Conservation (phyloP, 1,140 invertebrate genomes). For the Delia radicum region DNA sequence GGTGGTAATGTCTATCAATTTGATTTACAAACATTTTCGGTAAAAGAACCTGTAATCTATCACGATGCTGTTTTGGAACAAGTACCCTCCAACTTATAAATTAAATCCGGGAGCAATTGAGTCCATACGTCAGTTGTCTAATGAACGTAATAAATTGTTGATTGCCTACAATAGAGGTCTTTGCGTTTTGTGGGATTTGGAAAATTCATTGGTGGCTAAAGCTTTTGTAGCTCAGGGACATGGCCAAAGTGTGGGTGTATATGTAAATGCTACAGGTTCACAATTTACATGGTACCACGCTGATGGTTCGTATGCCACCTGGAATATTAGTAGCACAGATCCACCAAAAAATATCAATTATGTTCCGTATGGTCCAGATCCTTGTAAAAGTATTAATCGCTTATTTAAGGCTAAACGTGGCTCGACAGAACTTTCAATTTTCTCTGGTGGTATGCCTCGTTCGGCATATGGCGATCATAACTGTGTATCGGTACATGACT, state of each 20-base stretch:
- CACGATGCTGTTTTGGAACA: conserved; percentile 75
- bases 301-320: conserved; percentile 87
- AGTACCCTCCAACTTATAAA: conserved; percentile 91
- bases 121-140: conserved; percentile 82
- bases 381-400: conserved; percentile 88
- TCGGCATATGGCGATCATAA: conserved; percentile 89
- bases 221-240: conserved; percentile 85
- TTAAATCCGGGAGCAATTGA: conserved; percentile 95
- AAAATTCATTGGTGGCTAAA: conserved; percentile 65
- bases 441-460: conserved; percentile 88
- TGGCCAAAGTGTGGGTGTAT: conserved; percentile 87
- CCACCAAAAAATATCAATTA: conserved; percentile 71
- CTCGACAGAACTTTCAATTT: conserved; percentile 57
- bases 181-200: conserved; percentile 87
- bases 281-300: conserved; percentile 94
- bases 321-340: conserved; percentile 67
- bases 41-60: conserved; percentile 90
- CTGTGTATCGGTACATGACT: conserved; percentile 80
- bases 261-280: conserved; percentile 62
- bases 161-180: conserved; percentile 92
- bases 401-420: conserved; percentile 45
- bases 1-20: conserved; percentile 92
- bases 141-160: conserved; percentile 76
- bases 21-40: conserved; percentile 78
- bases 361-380: conserved; percentile 91